Evolutionary conservation across 1,140 invertebrate species (phyloP), one percentile per base, ranked within the genome.

Genomic region (Helicoverpa zea): DNA sequence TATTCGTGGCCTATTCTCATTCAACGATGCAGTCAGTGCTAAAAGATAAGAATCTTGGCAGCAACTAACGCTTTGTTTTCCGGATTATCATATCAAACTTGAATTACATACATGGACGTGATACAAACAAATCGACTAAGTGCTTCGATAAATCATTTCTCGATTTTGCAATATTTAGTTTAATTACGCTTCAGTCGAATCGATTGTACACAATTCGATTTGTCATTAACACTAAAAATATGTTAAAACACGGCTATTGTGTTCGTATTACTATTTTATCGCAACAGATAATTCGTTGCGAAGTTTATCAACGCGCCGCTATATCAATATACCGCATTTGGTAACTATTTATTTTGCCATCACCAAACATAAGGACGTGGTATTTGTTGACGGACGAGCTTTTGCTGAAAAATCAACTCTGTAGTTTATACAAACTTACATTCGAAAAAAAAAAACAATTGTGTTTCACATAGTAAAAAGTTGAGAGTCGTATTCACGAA

Each of bases 31-130:
- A 66, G 14, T 30, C n/a, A 64, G 30, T 30, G 63, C 10, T 66
- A 66, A 66, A 66, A 47, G 63, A 66, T 66, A 66, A 66, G 35
- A 66, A 66, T 66, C 63, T 66, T 66, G 63, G 63, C 63, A 66
- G 35, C 35, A 16, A 64, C 30, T 35, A n/a, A 64, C 35, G 47
- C 47, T 47, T 18, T 7, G n/a, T 66, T 49, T 47, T 47, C 63
- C n/a, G 29, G 43, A 12, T 47, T 16, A 35, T 9, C 63, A 35
- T 11, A 47, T 66, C 35, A 66, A 66, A 66, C n/a, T 66, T 66
- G 35, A 49, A 47, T 66, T 47, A 47, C 14, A 47, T 66, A 35
- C 63, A 66, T 66, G 16, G 35, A 35, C 16, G 16, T 66, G 9
- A 47, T 16, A 43, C 35, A 43, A 43, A 43, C 35, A 43, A 7